Evolutionary conservation across 2,797 vertebrate genomes (phyloP).

Genomic region (Octomys mimax): DNA sequence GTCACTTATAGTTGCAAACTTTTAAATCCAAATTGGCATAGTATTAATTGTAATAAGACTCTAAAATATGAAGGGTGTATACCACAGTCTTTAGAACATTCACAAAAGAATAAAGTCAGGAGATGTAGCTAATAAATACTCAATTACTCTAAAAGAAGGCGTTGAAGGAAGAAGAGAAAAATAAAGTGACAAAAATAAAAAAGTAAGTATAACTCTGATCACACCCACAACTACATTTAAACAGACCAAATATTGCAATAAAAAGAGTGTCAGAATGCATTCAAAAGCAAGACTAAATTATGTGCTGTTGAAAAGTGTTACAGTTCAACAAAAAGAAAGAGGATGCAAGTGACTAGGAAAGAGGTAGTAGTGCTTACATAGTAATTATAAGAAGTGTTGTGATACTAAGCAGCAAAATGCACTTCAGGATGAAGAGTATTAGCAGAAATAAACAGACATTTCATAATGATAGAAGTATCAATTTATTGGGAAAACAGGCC

Average conservation of each 20-base stretch:
- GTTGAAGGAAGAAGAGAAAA: background rate
- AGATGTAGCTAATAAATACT: background rate
- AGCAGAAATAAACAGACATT: conserved; percentile 2
- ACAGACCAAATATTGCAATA: background rate
- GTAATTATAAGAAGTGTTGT: background rate
- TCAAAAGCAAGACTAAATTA: background rate
- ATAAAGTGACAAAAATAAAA: conserved; percentile 4
- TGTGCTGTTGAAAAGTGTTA: background rate
- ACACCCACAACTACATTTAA: background rate
- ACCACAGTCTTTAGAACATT: background rate
- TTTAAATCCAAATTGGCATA: background rate
- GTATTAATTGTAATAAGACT: background rate
- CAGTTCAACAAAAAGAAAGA: background rate
- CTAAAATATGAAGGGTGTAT: background rate
- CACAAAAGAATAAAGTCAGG: background rate
- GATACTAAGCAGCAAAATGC: background rate
- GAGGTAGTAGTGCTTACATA: background rate
- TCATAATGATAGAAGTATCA: background rate
- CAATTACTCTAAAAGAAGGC: conserved; percentile 1
- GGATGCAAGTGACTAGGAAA: background rate
- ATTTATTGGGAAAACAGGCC: background rate
- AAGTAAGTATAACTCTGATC: background rate
- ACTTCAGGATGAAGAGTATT: background rate
- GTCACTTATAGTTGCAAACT: background rate
- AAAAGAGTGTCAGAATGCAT: background rate